Base-by-base conservation (phyloP, 2,888 invertebrate genomes). In the Drosophila helvetica region DNA sequence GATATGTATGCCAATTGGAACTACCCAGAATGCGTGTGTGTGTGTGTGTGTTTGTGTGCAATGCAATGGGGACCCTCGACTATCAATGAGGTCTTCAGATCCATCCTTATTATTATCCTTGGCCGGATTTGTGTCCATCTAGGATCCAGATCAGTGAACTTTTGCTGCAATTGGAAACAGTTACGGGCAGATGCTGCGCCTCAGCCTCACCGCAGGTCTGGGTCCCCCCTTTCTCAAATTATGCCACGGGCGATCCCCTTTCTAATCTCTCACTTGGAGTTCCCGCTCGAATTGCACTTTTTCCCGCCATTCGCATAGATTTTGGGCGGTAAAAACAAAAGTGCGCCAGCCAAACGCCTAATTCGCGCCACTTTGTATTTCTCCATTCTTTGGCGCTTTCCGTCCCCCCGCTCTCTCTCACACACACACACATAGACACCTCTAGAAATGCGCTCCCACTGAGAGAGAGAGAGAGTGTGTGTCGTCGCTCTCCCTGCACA, bases 271-370 rank as follows among this genome's bases (percentile, higher is more conserved):
- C 59, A 12, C 38, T 38, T 38, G 38, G 38, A 38, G 38, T 38
- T 75, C 73, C 77, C 78, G 72, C 73, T 68, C 62, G 79, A 73
- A 83, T 86, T 88, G 88, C 83, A 88, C 75, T 82, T 86, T 74
- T 79, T 88, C 83, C 74, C 83, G 83, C 83, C 83, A 88, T 76
- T 71, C 56, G 72, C 58, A 84, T 80, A 78, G 83, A 86, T 82
- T 87, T 83, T 83, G 86, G 83, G 83, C 88, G 88, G 82, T 82
- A 87, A 83, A 62, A 82, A 77, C 79, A 72, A 81, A 87, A 83
- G 75, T 83, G 85, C 88, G 86, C 79, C 79, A 86, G 84, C 81
- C 58, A 80, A 88, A 86, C 77, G 84, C 77, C 86, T 83, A 83
- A 85, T 85, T 86, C 88, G 84, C 85, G 88, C 86, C 88, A 86